Evolutionary conservation across 2,888 invertebrate species (phyloP).

Genomic region (Eustalomyia histrio): DNA sequence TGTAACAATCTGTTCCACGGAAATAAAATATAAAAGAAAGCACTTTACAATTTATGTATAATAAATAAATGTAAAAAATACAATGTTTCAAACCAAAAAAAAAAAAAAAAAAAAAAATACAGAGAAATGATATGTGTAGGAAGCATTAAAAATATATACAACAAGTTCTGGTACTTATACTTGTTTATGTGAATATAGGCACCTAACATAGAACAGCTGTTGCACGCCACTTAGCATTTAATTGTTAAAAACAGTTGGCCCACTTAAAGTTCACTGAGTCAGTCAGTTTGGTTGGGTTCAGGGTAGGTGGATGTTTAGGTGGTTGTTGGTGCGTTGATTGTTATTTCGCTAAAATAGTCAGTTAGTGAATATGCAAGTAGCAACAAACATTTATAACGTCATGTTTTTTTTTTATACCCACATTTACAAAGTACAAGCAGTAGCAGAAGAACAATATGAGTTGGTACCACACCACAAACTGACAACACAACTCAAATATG

Average conservation of each 20-base stretch:
- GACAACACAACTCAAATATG: constrained; percentile 22
- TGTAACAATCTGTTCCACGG: constrained; percentile 6
- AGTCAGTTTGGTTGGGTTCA: not conserved
- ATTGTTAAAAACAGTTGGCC: constrained; percentile 49
- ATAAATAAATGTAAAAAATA: not conserved
- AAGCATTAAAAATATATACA: not conserved
- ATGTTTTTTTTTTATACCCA: constrained; percentile 49
- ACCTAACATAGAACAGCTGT: constrained; percentile 39
- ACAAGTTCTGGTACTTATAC: not conserved
- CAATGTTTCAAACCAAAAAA: too few species aligned
- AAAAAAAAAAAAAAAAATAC: too few species aligned
- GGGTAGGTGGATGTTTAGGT: not conserved
- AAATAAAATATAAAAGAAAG: not conserved
- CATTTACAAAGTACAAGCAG: constrained; percentile 27
- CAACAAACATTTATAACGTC: constrained; percentile 27
- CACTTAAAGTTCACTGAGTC: constrained; percentile 50
- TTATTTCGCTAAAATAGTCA: not conserved
- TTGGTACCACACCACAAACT: constrained; percentile 14
- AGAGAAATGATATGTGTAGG: not conserved
- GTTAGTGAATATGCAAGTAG: constrained; percentile 16
- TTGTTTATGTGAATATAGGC: not conserved
- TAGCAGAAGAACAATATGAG: constrained; percentile 17
- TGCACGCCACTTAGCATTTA: constrained; percentile 56
- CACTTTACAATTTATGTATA: not conserved
- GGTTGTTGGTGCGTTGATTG: not conserved